Evolutionary conservation across 2,888 invertebrate genomes (phyloP).

Genomic region (Clitarchus hookeri): DNA sequence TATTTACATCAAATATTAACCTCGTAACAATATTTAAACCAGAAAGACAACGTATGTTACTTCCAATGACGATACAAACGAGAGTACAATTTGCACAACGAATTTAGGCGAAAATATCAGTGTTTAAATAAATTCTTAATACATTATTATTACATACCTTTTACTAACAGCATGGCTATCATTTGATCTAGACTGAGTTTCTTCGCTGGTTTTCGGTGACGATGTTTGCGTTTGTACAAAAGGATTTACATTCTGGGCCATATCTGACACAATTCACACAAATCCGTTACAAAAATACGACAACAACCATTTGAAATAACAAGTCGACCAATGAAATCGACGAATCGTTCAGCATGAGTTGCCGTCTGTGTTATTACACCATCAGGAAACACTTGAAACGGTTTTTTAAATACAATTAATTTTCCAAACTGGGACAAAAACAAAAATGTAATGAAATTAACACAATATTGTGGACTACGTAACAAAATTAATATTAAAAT

Average conservation of each 20-base stretch:
- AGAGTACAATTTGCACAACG: too few species aligned
- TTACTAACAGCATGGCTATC: conserved; percentile 91
- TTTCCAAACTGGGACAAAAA: too few species aligned
- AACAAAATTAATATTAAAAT: too few species aligned
- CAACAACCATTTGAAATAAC: conserved; percentile 19
- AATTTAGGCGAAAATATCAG: too few species aligned
- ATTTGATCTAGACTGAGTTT: conserved; percentile 68
- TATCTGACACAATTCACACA: conserved; percentile 50
- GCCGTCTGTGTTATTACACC: neutral
- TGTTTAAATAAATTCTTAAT: neutral
- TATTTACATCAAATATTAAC: too few species aligned
- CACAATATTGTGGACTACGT: too few species aligned
- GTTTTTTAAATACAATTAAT: neutral
- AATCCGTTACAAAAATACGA: conserved; percentile 5
- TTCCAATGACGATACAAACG: too few species aligned
- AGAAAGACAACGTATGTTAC: too few species aligned
- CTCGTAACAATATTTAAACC: too few species aligned
- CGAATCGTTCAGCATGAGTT: neutral
- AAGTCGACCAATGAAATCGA: conserved; percentile 15
- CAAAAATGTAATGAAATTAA: too few species aligned
- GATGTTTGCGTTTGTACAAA: conserved; percentile 74
- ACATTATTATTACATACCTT: conserved; percentile 64
- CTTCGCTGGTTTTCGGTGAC: conserved; percentile 78
- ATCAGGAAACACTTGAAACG: neutral
- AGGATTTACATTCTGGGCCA: conserved; percentile 90